Evolutionary conservation across 2,888 invertebrate species (phyloP).

Genomic region (Cancer borealis): DNA sequence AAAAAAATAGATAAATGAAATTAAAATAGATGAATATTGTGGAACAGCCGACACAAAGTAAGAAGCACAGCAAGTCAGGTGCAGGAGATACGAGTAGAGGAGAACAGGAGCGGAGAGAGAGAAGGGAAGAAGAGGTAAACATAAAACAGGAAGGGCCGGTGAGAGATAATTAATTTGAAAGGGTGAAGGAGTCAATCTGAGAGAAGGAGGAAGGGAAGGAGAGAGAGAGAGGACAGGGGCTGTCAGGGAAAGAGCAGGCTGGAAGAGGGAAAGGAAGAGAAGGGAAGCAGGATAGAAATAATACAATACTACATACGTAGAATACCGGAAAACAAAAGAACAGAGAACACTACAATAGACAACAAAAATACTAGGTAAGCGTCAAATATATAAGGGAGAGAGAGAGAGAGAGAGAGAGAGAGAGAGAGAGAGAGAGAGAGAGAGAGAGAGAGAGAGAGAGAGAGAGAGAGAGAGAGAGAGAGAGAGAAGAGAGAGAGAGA

Average conservation of each 20-base stretch:
- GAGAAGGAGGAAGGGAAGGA: neutral
- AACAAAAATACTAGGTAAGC: neutral
- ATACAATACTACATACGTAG: neutral
- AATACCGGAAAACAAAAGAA: neutral
- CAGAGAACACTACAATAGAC: neutral
- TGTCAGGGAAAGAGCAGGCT: neutral
- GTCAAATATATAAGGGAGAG: neutral
- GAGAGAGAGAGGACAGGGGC: neutral
- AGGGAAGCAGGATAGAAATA: neutral
- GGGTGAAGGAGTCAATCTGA: neutral
- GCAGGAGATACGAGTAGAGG: neutral
- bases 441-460: constrained; percentile 39
- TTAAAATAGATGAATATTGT: neutral
- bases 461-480: constrained; percentile 43
- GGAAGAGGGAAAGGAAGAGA: neutral
- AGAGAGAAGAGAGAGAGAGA: constrained; percentile 44
- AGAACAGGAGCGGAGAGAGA: neutral
- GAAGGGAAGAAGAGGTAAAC: neutral
- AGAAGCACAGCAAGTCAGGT: neutral
- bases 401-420: constrained; percentile 54
- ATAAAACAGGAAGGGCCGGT: constrained; percentile 21
- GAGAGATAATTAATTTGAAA: constrained; percentile 34
- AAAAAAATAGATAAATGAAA: neutral
- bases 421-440: constrained; percentile 51
- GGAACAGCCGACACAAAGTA: neutral